These are phyloP conservation scores for Pollenia griseotomentosa DNA, from an alignment of 2,888 invertebrate species.

Conservation along the genomic window DNA sequence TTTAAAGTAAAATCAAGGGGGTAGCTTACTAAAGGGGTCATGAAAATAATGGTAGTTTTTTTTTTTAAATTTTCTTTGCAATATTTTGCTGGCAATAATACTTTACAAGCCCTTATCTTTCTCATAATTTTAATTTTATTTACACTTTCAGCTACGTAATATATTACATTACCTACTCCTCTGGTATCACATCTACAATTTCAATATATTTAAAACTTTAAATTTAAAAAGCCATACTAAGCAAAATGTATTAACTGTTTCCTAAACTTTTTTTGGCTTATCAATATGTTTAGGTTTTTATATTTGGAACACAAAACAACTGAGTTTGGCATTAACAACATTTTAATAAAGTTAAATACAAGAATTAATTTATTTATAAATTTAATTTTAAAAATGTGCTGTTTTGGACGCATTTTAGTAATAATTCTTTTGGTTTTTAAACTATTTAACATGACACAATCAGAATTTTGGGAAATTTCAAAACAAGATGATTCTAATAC, in stretches of 20 bases:
- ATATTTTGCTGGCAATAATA: neutral
- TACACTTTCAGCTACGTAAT: neutral
- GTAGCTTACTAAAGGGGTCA: constrained; percentile 9
- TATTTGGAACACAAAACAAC: constrained; percentile 45
- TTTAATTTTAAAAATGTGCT: constrained; percentile 22
- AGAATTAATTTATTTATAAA: constrained; percentile 7
- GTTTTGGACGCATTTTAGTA: neutral
- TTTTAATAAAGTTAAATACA: neutral
- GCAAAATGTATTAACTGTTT: constrained; percentile 21
- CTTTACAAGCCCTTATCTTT: no score
- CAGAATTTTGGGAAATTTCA: constrained; percentile 55
- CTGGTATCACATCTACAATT: constrained; percentile 16
- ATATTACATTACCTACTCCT: neutral
- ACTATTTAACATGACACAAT: neutral
- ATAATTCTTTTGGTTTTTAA: neutral
- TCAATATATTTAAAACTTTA: neutral
- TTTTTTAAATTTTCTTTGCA: neutral
- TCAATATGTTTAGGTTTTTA: neutral
- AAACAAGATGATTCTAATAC: constrained; percentile 27
- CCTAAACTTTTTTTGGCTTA: neutral
- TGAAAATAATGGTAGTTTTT: neutral
- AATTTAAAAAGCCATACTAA: constrained; percentile 15
- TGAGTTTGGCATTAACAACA: constrained; percentile 1
- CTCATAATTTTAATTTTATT: neutral
- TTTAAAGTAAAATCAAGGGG: constrained; percentile 6